These are phyloP conservation scores for Drosophila lacicola DNA, from an alignment of 2,888 invertebrate species.

Conservation along the genomic window DNA sequence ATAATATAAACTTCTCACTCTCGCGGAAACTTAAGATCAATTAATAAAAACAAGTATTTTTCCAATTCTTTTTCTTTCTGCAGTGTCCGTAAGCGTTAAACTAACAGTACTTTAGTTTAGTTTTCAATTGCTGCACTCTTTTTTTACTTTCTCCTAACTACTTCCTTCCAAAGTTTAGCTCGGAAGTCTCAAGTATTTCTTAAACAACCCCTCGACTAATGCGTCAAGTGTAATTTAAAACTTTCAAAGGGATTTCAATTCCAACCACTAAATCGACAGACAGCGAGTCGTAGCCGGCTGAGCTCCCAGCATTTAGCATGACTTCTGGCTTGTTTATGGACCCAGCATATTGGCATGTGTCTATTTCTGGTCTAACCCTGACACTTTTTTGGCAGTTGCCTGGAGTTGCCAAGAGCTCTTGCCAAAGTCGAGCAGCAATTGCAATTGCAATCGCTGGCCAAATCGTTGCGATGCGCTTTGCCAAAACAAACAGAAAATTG, in stretches of 20 bases:
- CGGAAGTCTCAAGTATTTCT: constrained; percentile 5
- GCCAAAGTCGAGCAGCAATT: constrained; percentile 63
- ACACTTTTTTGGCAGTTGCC: constrained; percentile 70
- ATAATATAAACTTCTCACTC: neutral
- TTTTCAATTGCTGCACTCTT: too few species aligned
- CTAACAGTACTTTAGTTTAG: neutral
- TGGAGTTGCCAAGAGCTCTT: constrained; percentile 37
- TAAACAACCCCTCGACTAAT: neutral
- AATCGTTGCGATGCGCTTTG: constrained; percentile 65
- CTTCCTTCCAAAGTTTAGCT: neutral
- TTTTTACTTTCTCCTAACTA: too few species aligned
- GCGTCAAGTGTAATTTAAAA: constrained; percentile 16
- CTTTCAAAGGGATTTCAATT: constrained; percentile 34
- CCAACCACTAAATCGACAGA: constrained; percentile 17
- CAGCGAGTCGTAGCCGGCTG: neutral
- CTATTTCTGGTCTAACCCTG: constrained; percentile 72
- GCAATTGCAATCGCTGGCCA: constrained; percentile 57
- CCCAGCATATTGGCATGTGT: constrained; percentile 71
- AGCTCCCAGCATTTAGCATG: constrained; percentile 3
- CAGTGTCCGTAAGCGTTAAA: neutral
- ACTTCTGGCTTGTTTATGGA: constrained; percentile 60
- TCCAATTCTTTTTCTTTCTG: neutral
- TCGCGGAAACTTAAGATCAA: too few species aligned
- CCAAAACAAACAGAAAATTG: constrained; percentile 66
- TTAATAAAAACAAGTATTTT: too few species aligned